Evolutionary conservation across 2,888 invertebrate genomes (phyloP).

Genomic region (Automeris io): DNA sequence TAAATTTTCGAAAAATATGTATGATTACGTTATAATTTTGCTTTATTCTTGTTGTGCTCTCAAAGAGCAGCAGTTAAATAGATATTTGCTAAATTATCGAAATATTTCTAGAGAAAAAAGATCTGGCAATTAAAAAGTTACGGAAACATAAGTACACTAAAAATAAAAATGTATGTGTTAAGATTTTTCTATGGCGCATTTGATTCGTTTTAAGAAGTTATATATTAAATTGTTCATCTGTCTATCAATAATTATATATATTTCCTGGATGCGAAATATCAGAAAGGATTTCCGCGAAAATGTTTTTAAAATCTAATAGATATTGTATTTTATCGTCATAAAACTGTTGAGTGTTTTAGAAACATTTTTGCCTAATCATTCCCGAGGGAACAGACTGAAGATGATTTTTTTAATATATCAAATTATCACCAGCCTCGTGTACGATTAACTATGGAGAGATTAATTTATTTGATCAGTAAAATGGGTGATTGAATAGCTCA

Average conservation of each 20-base stretch:
- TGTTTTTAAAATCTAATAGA: constrained; percentile 26
- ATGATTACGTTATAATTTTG: constrained; percentile 47
- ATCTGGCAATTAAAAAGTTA: constrained; percentile 37
- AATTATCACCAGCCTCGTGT: no score
- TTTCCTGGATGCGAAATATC: constrained; percentile 37
- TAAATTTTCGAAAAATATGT: constrained; percentile 46
- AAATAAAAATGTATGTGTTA: constrained; percentile 33
- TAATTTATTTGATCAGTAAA: no score
- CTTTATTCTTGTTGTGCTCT: constrained; percentile 39
- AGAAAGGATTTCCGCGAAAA: constrained; percentile 46
- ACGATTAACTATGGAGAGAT: no score
- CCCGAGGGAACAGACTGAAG: constrained; percentile 34
- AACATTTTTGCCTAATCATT: constrained; percentile 39
- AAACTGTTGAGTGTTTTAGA: constrained; percentile 19
- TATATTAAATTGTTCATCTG: background rate
- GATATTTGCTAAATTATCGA: constrained; percentile 23
- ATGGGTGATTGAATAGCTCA: no score
- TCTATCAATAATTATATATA: constrained; percentile 27
- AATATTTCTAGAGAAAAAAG: constrained; percentile 14
- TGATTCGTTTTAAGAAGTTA: constrained; percentile 3
- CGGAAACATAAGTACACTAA: constrained; percentile 18
- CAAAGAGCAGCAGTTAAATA: constrained; percentile 32
- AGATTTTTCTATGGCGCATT: constrained; percentile 33
- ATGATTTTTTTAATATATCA: background rate
- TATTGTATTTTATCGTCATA: constrained; percentile 4